Base-by-base conservation (phyloP, 2,888 invertebrate genomes). In the Psylliodes chrysocephalus region DNA sequence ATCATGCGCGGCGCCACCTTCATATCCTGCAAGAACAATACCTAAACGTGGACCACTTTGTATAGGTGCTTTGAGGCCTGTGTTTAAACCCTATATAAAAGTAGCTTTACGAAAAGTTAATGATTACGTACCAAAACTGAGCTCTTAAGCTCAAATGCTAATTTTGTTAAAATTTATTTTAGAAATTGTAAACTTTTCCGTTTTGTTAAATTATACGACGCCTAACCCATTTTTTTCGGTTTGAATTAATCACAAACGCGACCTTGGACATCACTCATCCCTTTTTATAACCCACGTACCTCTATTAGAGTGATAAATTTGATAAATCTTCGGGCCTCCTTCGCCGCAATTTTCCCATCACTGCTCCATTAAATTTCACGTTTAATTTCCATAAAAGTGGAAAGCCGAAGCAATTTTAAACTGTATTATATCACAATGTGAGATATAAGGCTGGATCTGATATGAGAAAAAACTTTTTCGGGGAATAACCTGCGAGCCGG, bases 241-340 rank as follows among this genome's bases (percentile, higher is more conserved):
- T n/a, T 33, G 28, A 10, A 4, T 22, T 22, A 22, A 35, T 53
- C 14, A 54, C 15, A 57, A 12, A 19, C 35, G 56, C 15, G 47
- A 12, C 56, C 56, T 57, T 57, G 47, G 35, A 47, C 30, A 46
- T 46, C 35, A 4, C 14, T 47, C 35, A 35, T 47, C n/a, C 22
- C 44, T 44, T 35, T 56, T 56, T 46, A 56, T 30, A 33, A 46
- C 19, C 28, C 46, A 38, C 33, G 56, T 46, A 57, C 19, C 33
- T 46, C 56, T 46, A 57, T 57, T 57, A 57, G 25, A 47, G 46
- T 57, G 56, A 57, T 57, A 57, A 57, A 57, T 57, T 57, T 57
- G 56, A 57, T 57, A 57, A 47, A 57, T 57, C 47, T n/a, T 46
- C 25, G 15, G 19, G 10, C 47, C 44, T 61, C 18, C 14, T 40